Evolutionary conservation across 2,113 vertebrate genomes (phyloP).

Genomic region (Aptenodytes patagonicus): DNA sequence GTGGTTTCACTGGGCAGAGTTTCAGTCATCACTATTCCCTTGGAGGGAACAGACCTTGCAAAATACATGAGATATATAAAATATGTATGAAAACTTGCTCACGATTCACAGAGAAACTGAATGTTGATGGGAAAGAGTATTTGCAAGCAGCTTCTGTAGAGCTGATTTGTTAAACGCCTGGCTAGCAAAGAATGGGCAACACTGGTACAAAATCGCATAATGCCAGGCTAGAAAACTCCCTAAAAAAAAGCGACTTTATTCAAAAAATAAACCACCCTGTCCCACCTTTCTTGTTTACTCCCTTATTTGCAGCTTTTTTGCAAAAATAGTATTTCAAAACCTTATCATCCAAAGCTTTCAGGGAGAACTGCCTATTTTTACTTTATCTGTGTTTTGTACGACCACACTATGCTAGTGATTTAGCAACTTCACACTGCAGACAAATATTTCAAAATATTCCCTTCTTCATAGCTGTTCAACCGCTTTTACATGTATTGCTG

Average conservation of each 20-base stretch:
- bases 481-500: neutral
- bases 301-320: neutral
- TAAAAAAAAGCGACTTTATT: neutral
- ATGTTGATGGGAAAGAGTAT: neutral
- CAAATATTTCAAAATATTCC: neutral
- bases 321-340: neutral
- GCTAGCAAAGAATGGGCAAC: neutral
- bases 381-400: neutral
- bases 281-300: neutral
- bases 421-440: neutral
- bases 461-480: neutral
- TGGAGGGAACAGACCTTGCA: neutral
- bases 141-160: neutral
- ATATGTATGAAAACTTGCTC: neutral
- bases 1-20: neutral
- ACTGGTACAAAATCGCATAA: neutral
- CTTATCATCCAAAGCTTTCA: neutral
- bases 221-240: neutral
- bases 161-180: neutral
- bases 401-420: neutral
- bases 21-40: neutral
- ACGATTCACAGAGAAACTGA: neutral
- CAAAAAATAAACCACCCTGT: neutral
- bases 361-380: slow-evolving; percentile 2
- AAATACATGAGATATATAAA: neutral